Evolutionary conservation across 2,888 invertebrate species (phyloP), one percentile per base, ranked within the genome.

Genomic region (Tenthredo distinguenda): DNA sequence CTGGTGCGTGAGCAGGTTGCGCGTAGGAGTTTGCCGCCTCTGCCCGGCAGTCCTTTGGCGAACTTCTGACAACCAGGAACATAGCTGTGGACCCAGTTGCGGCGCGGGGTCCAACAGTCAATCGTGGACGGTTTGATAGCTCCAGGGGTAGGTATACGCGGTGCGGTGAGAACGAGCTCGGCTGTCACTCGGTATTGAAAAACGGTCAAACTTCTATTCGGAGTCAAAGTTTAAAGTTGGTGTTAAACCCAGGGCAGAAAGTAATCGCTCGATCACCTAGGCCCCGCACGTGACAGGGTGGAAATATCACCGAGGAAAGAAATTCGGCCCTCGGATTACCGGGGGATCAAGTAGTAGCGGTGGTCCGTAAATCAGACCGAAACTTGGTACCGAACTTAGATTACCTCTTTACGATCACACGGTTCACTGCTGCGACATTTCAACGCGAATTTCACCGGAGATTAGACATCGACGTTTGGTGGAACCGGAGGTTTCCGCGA

Each of bases 31-130:
- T 91, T 88, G 89, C 90, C 90, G 91, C 91, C 91, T 90, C 89
- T 62, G 89, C 88, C 89, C 90, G 91, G 88, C 92, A 93, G 93
- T 93, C 91, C 90, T 90, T 90, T 90, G 91, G 90, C 91, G 92
- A 91, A 91, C 90, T 89, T 88, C 92, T 89, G 90, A 89, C 91
- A 90, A 91, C 92, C 87, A 91, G 88, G 81, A 81, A 62, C 81
- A 81, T n/a, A 81, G 81, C 81, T 40, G 77, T 43, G 55, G 37
- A 62, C 40, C 81, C 31, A 50, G 81, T 81, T 40, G 37, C 58
- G 40, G 37, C 58, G 58, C 62, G 58, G 62, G 81, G 81, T 81
- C 90, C 89, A 90, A 88, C 88, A 74, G 72, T 74, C 40, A 74
- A 43, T 77, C 77, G 50, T 40, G 55, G 77, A 50, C 31, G 34